Evolutionary conservation across 1,140 invertebrate species (phyloP).

Genomic region (Pseudobourletiella spinata): DNA sequence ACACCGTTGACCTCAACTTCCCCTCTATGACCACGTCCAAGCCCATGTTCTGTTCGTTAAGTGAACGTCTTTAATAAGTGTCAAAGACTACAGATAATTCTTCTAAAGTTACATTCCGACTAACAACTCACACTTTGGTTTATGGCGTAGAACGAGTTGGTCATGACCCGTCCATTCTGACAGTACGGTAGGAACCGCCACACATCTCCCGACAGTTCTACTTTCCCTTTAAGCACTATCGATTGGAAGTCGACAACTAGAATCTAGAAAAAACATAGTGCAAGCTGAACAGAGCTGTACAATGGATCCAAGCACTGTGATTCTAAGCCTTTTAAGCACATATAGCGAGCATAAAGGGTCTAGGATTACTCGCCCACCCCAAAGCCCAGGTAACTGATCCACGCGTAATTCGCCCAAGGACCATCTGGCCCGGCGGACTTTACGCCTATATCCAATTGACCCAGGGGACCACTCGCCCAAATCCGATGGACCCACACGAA

Average conservation of each 20-base stretch:
- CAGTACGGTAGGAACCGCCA: neutral
- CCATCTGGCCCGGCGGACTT: too few species aligned
- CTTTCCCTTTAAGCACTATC: neutral
- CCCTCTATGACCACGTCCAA: slow-evolving; percentile 8
- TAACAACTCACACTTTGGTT: slow-evolving; percentile 21
- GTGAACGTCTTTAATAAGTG: too few species aligned
- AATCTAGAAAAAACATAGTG: neutral
- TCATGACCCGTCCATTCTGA: neutral
- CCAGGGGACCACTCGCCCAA: too few species aligned
- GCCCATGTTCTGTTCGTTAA: slow-evolving; percentile 11
- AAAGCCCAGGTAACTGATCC: too few species aligned
- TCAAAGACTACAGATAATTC: too few species aligned
- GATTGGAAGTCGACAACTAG: neutral
- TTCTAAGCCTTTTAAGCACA: too few species aligned
- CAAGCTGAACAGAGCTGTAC: neutral
- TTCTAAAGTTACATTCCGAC: too few species aligned
- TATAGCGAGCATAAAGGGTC: neutral
- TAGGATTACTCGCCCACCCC: too few species aligned
- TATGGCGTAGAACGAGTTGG: slow-evolving; percentile 21
- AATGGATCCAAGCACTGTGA: neutral
- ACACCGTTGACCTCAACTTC: neutral
- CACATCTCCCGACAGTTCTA: neutral
- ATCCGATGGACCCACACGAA: too few species aligned
- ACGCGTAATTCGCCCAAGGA: too few species aligned
- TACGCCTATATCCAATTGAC: too few species aligned